A percentile compares a stretch with the other conserved stretches of the same genome.
Evolutionary conservation across 2,888 invertebrate species (phyloP).

Genomic region (Arenicola marina): DNA sequence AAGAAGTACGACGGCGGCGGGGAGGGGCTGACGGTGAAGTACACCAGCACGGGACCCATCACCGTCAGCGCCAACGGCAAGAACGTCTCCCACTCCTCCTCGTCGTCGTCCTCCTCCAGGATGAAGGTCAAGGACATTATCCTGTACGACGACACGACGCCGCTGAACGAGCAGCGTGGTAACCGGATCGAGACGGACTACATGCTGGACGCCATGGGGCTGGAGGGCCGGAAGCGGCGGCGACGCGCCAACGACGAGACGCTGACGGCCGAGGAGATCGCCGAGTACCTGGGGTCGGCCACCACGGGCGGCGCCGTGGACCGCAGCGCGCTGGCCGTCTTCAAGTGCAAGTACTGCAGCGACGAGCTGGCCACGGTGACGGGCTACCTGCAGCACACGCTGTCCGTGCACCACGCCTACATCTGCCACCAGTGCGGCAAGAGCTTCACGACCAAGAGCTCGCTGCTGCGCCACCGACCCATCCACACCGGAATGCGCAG

Average conservation of each 20-base stretch:
- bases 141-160: slow-evolving; percentile 31
- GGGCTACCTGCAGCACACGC: slow-evolving; percentile 34
- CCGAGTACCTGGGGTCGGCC: slow-evolving; percentile 34
- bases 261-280: slow-evolving; percentile 36
- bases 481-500: slow-evolving; percentile 40
- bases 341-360: slow-evolving; percentile 33
- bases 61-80: slow-evolving; percentile 29
- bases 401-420: slow-evolving; percentile 35
- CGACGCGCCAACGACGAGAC: slow-evolving; percentile 32
- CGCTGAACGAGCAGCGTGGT: slow-evolving; percentile 26
- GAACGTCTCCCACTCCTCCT: slow-evolving; percentile 22
- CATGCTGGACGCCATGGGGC: slow-evolving; percentile 34
- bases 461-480: slow-evolving; percentile 38
- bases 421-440: slow-evolving; percentile 42
- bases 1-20: neutral
- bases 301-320: slow-evolving; percentile 3
- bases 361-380: slow-evolving; percentile 25
- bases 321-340: slow-evolving; percentile 1
- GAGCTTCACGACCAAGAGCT: slow-evolving; percentile 39
- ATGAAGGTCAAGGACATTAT: slow-evolving; percentile 33
- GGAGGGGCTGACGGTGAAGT: slow-evolving; percentile 30
- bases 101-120: neutral
- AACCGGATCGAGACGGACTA: slow-evolving; percentile 33
- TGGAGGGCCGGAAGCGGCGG: slow-evolving; percentile 31
- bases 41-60: slow-evolving; percentile 29